Base-by-base conservation (phyloP, 1,140 invertebrate genomes). In the Augochlora pura region DNA sequence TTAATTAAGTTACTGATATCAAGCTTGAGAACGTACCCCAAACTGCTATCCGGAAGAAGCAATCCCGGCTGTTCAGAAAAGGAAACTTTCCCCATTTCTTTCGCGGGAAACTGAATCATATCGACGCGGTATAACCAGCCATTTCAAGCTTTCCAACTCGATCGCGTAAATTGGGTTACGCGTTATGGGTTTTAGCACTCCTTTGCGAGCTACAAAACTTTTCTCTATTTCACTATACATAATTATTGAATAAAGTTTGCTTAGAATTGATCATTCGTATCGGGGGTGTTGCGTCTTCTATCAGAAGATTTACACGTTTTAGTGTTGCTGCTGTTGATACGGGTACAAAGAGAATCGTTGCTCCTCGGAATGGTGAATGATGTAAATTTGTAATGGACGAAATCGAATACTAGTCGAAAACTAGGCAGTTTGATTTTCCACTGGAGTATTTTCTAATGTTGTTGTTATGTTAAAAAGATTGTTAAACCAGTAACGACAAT, bases 1-100 rank as follows among this genome's bases (percentile, higher is more conserved):
- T 85, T 85, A 81, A 85, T 85, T 84, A 81, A 81, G 54, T 77
- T 14, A 52, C 49, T 52, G 49, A 52, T 52, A 52, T 21, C 49
- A 52, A 52, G 49, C 18, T 18, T 5, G 0, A 10, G 27, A 71
- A 67, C 42, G 10, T 23, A 8, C 59, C 10, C 16, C 0, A 0
- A n/a, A 2, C 16, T 18, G 21, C n/a, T 38, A 23, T 39, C 14
- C 25, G 18, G 23, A 23, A 32, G 6, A 42, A 62, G 57, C 54
- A 16, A 8, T 52, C 16, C 69, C 27, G 42, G 14, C 23, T 2
- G 7, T 49, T 32, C 27, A 16, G 18, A 42, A 46, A 74, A 32
- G 2, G 21, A n/a, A 38, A 73, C 25, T 73, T 32, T 10, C 5
- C 0, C 16, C 32, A 6, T 27, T 63, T 42, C 27, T 42, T 49